Conservation (phyloP, 2,888 invertebrate species). For the Sesia bembeciformis region DNA sequence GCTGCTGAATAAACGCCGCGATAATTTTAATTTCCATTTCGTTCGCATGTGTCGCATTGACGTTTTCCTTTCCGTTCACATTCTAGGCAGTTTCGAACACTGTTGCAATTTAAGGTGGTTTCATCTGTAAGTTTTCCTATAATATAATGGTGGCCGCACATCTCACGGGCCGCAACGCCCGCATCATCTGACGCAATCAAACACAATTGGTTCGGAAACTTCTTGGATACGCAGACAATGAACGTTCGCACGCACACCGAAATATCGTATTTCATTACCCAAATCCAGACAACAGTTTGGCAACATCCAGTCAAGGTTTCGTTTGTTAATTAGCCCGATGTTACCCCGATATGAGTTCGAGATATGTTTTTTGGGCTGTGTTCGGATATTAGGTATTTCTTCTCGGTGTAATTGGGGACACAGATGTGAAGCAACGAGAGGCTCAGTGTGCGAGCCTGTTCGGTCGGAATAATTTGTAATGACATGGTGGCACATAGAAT, state of each 20-base stretch:
- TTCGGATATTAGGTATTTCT: background rate
- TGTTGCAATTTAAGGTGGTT: conserved; percentile 2
- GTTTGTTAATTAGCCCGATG: conserved; percentile 24
- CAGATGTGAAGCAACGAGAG: background rate
- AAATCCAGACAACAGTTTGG: conserved; percentile 29
- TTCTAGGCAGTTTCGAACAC: too few species aligned
- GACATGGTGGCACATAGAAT: conserved; percentile 14
- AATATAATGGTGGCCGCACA: background rate
- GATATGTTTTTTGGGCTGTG: background rate
- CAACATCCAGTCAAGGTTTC: conserved; percentile 39
- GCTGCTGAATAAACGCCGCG: conserved; percentile 51
- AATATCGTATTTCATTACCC: conserved; percentile 22
- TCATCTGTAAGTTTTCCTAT: too few species aligned
- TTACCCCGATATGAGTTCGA: background rate
- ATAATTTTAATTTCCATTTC: conserved; percentile 65
- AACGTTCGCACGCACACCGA: conserved; percentile 25
- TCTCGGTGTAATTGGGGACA: background rate
- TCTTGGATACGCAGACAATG: conserved; percentile 11
- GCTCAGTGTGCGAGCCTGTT: background rate
- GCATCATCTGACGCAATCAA: conserved; percentile 27
- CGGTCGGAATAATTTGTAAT: background rate
- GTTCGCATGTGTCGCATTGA: conserved; percentile 21
- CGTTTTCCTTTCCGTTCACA: background rate
- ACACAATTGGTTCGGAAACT: conserved; percentile 16
- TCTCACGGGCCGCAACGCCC: conserved; percentile 7